A percentile compares a stretch with the other conserved stretches of the same genome.
phyloP scores from a whole-genome alignment of 1,140 invertebrate genomes.

The Megalopta genalis region DNA sequence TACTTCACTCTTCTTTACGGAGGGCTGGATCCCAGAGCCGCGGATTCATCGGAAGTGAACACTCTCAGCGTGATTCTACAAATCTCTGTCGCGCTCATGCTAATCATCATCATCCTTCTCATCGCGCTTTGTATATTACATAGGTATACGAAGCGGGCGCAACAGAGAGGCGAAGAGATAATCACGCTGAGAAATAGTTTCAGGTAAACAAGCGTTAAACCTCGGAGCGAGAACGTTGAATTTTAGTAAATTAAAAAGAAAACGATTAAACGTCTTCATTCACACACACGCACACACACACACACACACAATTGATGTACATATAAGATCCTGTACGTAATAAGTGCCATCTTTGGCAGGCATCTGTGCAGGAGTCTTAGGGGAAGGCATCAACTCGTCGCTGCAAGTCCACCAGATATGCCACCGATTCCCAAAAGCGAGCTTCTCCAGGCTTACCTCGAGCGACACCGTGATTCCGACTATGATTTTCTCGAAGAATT shows the following conservation, averaged over 20 bases:
- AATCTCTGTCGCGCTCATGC: conserved; percentile 83
- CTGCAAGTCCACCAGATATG: conserved; percentile 88
- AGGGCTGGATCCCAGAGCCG: conserved; percentile 69
- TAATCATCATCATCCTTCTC: conserved; percentile 84
- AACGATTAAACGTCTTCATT: no score
- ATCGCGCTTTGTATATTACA: conserved; percentile 86
- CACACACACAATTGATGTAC: no score
- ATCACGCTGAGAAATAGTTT: conserved; percentile 86
- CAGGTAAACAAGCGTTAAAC: conserved; percentile 77
- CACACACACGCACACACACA: no score
- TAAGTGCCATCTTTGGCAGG: conserved; percentile 71
- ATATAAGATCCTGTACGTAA: conserved; percentile 39
- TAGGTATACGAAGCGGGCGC: conserved; percentile 86
- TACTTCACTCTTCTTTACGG: conserved; percentile 74
- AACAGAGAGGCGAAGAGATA: conserved; percentile 88
- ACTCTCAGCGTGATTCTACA: conserved; percentile 74
- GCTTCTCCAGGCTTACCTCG: conserved; percentile 87
- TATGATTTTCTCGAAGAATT: conserved; percentile 94
- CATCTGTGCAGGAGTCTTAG: conserved; percentile 83
- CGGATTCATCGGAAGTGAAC: conserved; percentile 65
- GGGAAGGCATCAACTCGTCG: conserved; percentile 84
- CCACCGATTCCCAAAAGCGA: conserved; percentile 88
- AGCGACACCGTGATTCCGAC: conserved; percentile 91
- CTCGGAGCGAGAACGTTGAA: no score
- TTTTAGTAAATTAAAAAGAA: no score